Conservation (phyloP, 1,140 invertebrate species). For the Luehdorfia chinensis region DNA sequence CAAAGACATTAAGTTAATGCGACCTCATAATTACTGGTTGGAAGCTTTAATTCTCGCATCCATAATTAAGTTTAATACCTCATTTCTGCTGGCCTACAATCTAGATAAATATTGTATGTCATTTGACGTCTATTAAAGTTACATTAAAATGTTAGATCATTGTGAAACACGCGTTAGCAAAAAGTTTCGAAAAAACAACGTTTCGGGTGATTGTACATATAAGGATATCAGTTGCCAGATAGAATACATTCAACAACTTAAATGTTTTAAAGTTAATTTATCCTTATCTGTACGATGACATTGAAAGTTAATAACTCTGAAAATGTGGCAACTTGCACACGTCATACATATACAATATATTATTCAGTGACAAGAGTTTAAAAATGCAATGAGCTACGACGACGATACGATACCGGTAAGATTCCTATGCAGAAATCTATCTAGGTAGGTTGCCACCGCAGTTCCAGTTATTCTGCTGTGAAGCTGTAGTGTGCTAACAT, state of each 20-base stretch:
- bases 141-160: slow-evolving; percentile 61
- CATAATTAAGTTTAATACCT: slow-evolving; percentile 76
- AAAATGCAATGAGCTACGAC: no score
- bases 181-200: slow-evolving; percentile 30
- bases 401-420: no score
- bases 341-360: no score
- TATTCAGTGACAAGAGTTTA: not conserved
- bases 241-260: not conserved
- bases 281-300: not conserved
- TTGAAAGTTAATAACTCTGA: no score
- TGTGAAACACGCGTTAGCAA: slow-evolving; percentile 35
- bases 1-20: slow-evolving; percentile 75
- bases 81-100: slow-evolving; percentile 71
- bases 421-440: no score
- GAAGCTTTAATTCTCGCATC: slow-evolving; percentile 73
- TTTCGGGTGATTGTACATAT: slow-evolving; percentile 20
- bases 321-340: no score
- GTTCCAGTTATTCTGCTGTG: no score
- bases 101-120: slow-evolving; percentile 69
- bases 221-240: slow-evolving; percentile 18
- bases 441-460: no score
- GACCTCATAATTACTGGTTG: slow-evolving; percentile 73
- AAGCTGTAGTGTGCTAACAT: no score
- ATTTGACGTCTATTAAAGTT: slow-evolving; percentile 63
- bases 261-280: not conserved